Base-by-base conservation (phyloP, 1,140 invertebrate species). In the Subanguina moxae region DNA sequence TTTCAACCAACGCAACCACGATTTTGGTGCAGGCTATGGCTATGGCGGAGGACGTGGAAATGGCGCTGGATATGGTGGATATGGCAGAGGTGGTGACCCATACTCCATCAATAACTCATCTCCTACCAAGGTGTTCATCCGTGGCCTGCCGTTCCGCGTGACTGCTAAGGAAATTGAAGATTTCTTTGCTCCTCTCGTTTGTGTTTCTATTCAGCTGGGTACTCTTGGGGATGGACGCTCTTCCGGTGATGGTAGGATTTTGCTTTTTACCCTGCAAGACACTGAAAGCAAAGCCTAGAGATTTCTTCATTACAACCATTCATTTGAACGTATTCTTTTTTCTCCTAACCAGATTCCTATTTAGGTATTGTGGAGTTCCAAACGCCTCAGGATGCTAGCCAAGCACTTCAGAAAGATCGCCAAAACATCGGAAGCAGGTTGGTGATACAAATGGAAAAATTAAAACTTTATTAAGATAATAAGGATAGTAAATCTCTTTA, bases 151-250 rank as follows among this genome's bases (percentile, higher is more conserved):
- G 9, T 71, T 71, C 19, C 69, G 70, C 21, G 27, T 71, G 28
- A 62, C 58, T 19, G 69, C 19, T 38, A 46, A 38, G 0, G 69
- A 71, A 23, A 66, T 71, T 63, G 69, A 71, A 27, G 52, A 61
- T 13, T 71, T 71, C 38, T 71, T 71, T 48, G 71, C 69, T 0
- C 69, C 69, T 0, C 32, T 71, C 15, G 27, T 62, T n/a, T 73
- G 70, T 30, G 69, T 61, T 8, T 5, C 3, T 8, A 61, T 61
- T 30, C 27, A 61, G n/a, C 3, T 61, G 19, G 58, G 58, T 61
- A 21, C 28, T 30, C 28, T 32, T 19, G 28, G 38, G 8, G 64
- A 70, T 67, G 68, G 68, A 1, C 68, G 68, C 21, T 28, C 68
- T n/a, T 67, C 52, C 25, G 68, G 68, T 13, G 68, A 70, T 67